phyloP scores from a whole-genome alignment of 2,888 invertebrate species.

The Caenorhabditis japonica region DNA sequence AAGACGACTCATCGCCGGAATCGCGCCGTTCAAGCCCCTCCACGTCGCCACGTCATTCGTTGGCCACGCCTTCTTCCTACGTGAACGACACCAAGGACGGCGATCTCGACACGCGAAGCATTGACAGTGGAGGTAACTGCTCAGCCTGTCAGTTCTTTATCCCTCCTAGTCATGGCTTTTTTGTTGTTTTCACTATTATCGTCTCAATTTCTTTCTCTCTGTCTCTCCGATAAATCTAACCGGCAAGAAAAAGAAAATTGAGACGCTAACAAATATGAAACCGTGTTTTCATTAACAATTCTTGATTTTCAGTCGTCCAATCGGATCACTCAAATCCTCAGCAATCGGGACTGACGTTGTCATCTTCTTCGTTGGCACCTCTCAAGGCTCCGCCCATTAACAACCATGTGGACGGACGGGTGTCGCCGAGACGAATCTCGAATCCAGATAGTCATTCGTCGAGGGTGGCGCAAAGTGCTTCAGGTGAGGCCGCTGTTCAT shows the following conservation, averaged over 20 bases:
- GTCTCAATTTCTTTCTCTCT: no score
- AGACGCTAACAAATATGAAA: no score
- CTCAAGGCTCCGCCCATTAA: slow-evolving; percentile 11
- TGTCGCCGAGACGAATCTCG: slow-evolving; percentile 33
- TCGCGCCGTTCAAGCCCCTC: slow-evolving; percentile 68
- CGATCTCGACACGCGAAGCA: slow-evolving; percentile 58
- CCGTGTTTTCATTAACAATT: no score
- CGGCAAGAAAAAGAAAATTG: no score
- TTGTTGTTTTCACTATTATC: background rate
- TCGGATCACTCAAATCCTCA: slow-evolving; percentile 73
- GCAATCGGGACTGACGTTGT: slow-evolving; percentile 53
- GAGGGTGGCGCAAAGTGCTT: slow-evolving; percentile 45
- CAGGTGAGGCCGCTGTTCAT: no score
- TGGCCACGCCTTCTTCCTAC: slow-evolving; percentile 72
- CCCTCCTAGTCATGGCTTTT: slow-evolving; percentile 8
- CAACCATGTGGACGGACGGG: slow-evolving; percentile 9
- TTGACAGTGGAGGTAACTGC: slow-evolving; percentile 68
- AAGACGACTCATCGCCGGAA: slow-evolving; percentile 71
- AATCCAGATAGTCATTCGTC: slow-evolving; percentile 42
- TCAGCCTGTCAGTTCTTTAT: slow-evolving; percentile 38
- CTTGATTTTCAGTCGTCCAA: slow-evolving; percentile 73
- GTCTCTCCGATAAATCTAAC: no score
- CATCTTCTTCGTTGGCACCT: slow-evolving; percentile 61
- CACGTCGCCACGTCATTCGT: slow-evolving; percentile 62
- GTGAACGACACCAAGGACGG: slow-evolving; percentile 32